Base-by-base conservation (phyloP, 1,140 invertebrate species). In the Drosophila cardini region DNA sequence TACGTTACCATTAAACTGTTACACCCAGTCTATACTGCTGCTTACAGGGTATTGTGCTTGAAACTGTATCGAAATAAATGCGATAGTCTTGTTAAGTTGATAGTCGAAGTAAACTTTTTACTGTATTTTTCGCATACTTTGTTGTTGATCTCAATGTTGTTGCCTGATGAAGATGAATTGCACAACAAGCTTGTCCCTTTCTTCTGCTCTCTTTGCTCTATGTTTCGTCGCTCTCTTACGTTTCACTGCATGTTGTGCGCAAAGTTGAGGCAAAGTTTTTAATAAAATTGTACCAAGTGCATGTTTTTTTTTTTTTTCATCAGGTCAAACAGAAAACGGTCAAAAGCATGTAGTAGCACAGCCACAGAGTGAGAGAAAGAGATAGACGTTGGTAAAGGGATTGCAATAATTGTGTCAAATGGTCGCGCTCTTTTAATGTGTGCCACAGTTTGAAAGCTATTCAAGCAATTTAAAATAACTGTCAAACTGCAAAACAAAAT, bases 81-180 rank as follows among this genome's bases (percentile, higher is more conserved):
- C 70, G 42, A 73, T 77, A 77, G 55, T 79, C 77, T 70, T 79
- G 64, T 77, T 77, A 68, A 70, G 70, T 58, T 63, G 73, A 76
- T 76, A 69, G 70, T 63, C 34, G 46, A 36, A 58, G 60, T 45
- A 50, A 78, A 78, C 43, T 64, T 76, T 78, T 32, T n/a, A 67
- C 57, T 60, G 18, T 43, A 34, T 18, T 30, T 26, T 30, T 46
- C 58, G 34, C 58, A 36, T 34, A 58, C 55, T 52, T 62, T 52
- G 46, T 55, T 62, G 58, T 70, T 61, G 57, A 69, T 69, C 57
- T 53, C 65, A 61, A 61, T 61, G 42, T 53, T 52, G 42, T 55
- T 55, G 46, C 26, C 52, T 77, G 72, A 89, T 89, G 84, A 84
- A 89, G 84, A 89, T 89, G 80, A 89, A 89, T 84, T 89, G 84